Evolutionary conservation across 1,140 invertebrate genomes (phyloP).

Genomic region (Anastrepha ludens): DNA sequence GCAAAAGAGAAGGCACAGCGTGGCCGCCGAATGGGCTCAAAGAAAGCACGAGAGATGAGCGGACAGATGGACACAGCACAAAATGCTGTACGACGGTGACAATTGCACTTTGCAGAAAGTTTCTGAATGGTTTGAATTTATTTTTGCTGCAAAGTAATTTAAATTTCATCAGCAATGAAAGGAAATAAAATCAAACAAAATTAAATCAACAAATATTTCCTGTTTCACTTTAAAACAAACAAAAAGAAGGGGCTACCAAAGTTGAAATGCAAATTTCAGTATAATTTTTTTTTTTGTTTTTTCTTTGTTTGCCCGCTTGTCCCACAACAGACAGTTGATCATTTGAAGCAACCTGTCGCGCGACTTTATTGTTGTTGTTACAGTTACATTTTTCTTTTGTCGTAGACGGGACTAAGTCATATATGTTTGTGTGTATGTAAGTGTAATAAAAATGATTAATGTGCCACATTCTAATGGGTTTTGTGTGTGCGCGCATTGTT

Average conservation of each 20-base stretch:
- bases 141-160: constrained; percentile 44
- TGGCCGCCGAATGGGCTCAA: not conserved
- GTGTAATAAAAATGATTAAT: constrained; percentile 52
- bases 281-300: not conserved
- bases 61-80: not conserved
- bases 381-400: not conserved
- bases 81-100: not conserved
- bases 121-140: constrained; percentile 16
- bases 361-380: not conserved
- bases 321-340: not conserved
- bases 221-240: not conserved
- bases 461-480: constrained; percentile 46
- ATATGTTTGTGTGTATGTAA: not conserved
- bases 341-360: constrained; percentile 36
- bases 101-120: constrained; percentile 35
- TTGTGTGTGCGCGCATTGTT: constrained; percentile 28
- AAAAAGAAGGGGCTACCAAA: not conserved
- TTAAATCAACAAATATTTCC: constrained; percentile 51
- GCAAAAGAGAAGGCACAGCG: not conserved
- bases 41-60: not conserved
- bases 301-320: not conserved
- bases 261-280: not conserved
- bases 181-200: constrained; percentile 9
- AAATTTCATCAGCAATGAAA: constrained; percentile 25
- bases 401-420: not conserved